Percentiles rank a stretch among this genome's conserved stretches.
phyloP scores from a whole-genome alignment of 2,113 vertebrate genomes.

The Parus major region DNA sequence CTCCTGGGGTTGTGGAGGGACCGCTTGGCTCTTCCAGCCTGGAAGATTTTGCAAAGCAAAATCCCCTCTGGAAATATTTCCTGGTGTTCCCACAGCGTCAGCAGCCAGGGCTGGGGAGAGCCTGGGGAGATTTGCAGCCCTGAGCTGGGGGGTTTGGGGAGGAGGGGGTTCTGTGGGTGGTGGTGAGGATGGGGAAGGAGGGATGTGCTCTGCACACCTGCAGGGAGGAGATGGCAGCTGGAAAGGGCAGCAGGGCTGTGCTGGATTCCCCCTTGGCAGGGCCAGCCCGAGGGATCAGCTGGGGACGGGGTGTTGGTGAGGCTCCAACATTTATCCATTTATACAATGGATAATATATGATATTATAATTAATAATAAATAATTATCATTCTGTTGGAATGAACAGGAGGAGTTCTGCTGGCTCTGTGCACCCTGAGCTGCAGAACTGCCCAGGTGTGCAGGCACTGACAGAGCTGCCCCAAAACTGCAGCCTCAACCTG shows the following conservation, averaged over 20 bases:
- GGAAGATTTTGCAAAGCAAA: neutral
- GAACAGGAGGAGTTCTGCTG: neutral
- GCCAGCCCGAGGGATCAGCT: neutral
- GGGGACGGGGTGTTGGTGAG: neutral
- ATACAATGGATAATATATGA: too few species aligned
- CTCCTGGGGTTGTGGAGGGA: accelerated
- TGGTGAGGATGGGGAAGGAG: neutral
- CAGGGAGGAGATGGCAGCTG: neutral
- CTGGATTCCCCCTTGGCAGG: neutral
- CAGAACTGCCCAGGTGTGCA: neutral
- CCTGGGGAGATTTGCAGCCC: neutral
- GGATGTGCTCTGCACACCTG: neutral
- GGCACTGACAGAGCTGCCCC: neutral
- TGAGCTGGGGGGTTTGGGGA: neutral
- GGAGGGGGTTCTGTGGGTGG: neutral
- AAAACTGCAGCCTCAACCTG: neutral
- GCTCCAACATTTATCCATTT: neutral
- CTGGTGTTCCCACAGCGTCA: neutral
- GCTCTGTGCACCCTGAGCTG: neutral
- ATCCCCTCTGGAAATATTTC: neutral
- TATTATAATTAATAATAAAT: too few species aligned
- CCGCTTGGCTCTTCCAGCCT: neutral
- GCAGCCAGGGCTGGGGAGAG: neutral
- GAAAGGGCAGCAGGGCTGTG: neutral
- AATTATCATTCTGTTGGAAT: neutral